Evolutionary conservation across 2,113 vertebrate genomes (phyloP).

Genomic region (Pelusios castaneus): DNA sequence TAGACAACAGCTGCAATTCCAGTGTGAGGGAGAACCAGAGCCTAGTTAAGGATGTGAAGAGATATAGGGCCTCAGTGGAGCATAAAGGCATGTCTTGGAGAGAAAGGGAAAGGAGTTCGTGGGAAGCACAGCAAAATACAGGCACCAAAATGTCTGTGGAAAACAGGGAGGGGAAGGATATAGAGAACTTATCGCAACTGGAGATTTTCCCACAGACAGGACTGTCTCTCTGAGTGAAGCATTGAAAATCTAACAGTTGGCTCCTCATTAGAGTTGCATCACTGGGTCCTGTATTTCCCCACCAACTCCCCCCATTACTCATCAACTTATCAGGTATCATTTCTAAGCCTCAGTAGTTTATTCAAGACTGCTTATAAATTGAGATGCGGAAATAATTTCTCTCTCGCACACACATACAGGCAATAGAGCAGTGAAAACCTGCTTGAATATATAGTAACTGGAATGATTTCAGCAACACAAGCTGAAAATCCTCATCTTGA

Average conservation of each 20-base stretch:
- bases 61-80: background rate
- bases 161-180: background rate
- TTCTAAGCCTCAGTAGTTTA: background rate
- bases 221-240: background rate
- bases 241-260: background rate
- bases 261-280: background rate
- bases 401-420: fast-evolving
- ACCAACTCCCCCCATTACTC: background rate
- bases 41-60: background rate
- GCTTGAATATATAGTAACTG: background rate
- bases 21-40: background rate
- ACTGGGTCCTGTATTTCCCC: background rate
- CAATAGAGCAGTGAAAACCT: background rate
- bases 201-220: background rate
- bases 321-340: background rate
- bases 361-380: background rate
- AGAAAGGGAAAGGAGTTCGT: background rate
- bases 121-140: fast-evolving
- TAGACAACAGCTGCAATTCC: constrained; percentile 35
- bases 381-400: background rate
- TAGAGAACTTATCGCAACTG: background rate
- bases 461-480: constrained; percentile 14
- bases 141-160: background rate
- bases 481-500: background rate
- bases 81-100: background rate